Conservation (phyloP, 2,888 invertebrate genomes). For the Stenurella melanura region DNA sequence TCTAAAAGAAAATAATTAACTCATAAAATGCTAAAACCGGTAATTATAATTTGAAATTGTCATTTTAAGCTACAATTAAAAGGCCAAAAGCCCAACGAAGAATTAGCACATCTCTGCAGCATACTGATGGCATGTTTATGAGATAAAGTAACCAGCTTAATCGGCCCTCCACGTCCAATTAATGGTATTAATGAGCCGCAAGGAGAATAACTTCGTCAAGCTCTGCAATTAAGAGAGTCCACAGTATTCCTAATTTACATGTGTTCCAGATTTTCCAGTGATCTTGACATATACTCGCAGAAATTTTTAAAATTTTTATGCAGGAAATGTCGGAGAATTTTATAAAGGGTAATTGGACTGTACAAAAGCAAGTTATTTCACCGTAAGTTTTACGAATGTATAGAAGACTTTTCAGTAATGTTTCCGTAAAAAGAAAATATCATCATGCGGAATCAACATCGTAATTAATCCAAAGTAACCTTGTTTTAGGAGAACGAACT, state of each 20-base stretch:
- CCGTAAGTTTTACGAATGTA: too few relatives aligned
- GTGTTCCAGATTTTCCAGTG: constrained; percentile 14
- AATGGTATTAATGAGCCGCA: constrained; percentile 40
- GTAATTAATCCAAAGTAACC: too few relatives aligned
- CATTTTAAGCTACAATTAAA: constrained; percentile 11
- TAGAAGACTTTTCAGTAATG: not conserved
- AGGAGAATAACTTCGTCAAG: constrained; percentile 20
- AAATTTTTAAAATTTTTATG: not conserved
- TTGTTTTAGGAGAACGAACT: too few relatives aligned
- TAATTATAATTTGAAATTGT: not conserved
- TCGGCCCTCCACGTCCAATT: constrained; percentile 49
- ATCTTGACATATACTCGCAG: not conserved
- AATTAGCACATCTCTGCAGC: constrained; percentile 46
- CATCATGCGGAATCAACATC: not conserved
- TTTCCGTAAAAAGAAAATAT: not conserved
- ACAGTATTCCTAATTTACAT: constrained; percentile 25
- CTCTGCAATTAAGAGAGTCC: constrained; percentile 22
- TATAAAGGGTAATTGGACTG: not conserved
- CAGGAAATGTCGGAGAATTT: not conserved
- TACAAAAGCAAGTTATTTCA: not conserved
- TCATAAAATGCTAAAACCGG: not conserved
- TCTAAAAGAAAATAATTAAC: not conserved
- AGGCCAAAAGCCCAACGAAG: constrained; percentile 9
- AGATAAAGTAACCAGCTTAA: constrained; percentile 47
- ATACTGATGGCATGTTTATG: constrained; percentile 57